Evolutionary conservation across 1,140 invertebrate genomes (phyloP), one percentile per base, ranked within the genome.

Genomic region (Papilio machaon): DNA sequence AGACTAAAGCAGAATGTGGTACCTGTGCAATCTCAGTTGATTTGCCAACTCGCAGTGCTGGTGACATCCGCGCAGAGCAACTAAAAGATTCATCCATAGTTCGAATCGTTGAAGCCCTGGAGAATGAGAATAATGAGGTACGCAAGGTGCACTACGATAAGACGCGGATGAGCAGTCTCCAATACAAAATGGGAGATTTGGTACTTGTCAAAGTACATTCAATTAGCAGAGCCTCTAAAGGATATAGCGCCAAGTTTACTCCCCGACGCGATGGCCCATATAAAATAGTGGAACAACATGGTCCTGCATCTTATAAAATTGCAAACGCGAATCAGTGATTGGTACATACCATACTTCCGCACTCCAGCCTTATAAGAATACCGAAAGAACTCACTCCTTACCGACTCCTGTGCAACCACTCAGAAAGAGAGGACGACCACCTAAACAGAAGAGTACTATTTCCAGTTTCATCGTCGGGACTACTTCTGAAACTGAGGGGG

Each of bases 231-330:
- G 15, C 80, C 17, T 23, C 23, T 38, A 54, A 76, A 52, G 82
- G 81, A 13, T 79, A 70, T 15, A 84, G 80, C 19, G 43, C 70
- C 4, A 84, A 84, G 38, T 60, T 82, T 17, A 43, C 67, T 17
- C 81, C 81, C 2, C 38, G 83, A 6, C 81, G 83, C 11, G 83
- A 84, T 60, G 83, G 83, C 0, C 81, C 83, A 8, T 84, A 82
- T 30, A 17, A 81, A 2, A 84, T 84, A 23, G 1, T 52, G n/a
- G 8, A 38, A 2, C n/a, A 15, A 15, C 80, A 83, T 67, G 84
- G 82, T 23, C 73, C 82, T 9, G 17, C 38, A 10, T 85, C 78
- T 13, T 85, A 58, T n/a, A n/a, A n/a, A n/a, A n/a, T n/a, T n/a
- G n/a, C n/a, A n/a, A n/a, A n/a, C n/a, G n/a, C n/a, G n/a, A 80